Conservation (phyloP, 2,797 vertebrate species). For the Esox masquinongy region DNA sequence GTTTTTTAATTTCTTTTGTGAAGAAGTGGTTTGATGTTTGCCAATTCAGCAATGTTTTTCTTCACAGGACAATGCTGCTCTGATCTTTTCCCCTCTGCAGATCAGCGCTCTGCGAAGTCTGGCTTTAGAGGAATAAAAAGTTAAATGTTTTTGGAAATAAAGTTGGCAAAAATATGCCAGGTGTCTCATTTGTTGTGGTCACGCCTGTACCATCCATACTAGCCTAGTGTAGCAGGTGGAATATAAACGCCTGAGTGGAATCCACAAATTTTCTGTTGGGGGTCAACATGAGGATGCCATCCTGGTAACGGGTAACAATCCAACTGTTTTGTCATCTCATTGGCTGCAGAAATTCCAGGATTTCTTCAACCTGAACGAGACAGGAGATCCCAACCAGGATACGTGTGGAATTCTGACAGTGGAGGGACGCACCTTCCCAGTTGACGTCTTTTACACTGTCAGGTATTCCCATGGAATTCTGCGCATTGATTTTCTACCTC, state of each 20-base stretch:
- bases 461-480: conserved; percentile 75
- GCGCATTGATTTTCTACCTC: not conserved
- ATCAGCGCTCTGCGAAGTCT: not conserved
- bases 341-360: conserved; percentile 90
- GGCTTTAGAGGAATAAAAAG: not conserved
- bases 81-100: not conserved
- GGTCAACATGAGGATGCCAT: too few relatives aligned
- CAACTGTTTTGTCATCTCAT: not conserved
- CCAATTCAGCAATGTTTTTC: not conserved
- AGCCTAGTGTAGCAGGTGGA: too few relatives aligned
- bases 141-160: not conserved
- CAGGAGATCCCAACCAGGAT: conserved; percentile 88
- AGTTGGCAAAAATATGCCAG: not conserved
- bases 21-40: not conserved
- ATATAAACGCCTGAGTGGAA: not conserved
- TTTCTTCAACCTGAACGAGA: conserved; percentile 97
- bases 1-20: not conserved
- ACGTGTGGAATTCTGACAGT: conserved; percentile 95
- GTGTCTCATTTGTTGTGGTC: not conserved
- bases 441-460: conserved; percentile 96
- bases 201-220: not conserved
- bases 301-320: not conserved
- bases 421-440: conserved; percentile 92
- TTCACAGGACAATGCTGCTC: not conserved
- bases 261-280: too few relatives aligned